These are phyloP conservation scores for Marmota monax DNA, from an alignment of 2,113 vertebrate species.

Conservation along the genomic window DNA sequence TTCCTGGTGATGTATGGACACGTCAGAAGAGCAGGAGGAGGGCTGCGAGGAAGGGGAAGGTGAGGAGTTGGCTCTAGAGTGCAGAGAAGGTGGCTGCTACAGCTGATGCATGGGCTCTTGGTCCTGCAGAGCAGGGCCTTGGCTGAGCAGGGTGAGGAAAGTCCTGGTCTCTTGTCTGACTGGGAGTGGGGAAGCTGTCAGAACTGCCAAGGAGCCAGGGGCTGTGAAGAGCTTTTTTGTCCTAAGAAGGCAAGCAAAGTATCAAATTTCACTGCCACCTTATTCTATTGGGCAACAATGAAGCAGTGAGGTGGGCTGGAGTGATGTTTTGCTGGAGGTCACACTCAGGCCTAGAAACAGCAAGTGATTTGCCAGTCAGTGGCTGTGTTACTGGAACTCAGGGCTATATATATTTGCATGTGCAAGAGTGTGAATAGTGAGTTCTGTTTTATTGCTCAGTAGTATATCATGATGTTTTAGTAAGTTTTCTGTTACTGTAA, in stretches of 20 bases:
- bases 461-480: neutral
- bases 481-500: neutral
- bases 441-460: neutral
- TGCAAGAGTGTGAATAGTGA: neutral
- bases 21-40: neutral
- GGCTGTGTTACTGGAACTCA: neutral
- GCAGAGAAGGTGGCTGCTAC: neutral
- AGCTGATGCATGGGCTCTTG: neutral
- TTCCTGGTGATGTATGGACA: conserved; percentile 63
- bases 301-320: neutral
- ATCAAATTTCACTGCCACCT: neutral
- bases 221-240: neutral
- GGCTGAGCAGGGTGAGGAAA: neutral
- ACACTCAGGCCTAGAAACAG: neutral
- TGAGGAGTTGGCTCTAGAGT: neutral
- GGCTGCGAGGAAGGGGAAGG: neutral
- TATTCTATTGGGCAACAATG: neutral
- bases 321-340: neutral
- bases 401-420: neutral
- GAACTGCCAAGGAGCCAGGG: neutral
- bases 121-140: neutral
- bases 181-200: neutral
- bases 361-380: neutral
- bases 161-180: neutral
- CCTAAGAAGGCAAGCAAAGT: neutral